phyloP scores from a whole-genome alignment of 2,113 vertebrate species.

The Alectura lathami region DNA sequence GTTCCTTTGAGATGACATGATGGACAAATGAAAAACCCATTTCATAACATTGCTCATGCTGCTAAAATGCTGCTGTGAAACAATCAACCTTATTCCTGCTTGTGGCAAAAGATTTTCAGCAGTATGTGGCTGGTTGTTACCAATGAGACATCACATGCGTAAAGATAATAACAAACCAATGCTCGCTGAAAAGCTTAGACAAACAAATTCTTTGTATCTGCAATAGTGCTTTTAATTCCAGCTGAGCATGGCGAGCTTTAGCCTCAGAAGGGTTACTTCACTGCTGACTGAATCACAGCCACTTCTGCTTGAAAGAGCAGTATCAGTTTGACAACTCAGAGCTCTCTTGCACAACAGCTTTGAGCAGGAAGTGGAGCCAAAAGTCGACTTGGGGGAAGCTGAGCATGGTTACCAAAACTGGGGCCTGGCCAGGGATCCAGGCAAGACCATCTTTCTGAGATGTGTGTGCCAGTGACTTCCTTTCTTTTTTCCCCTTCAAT shows the following conservation, averaged over 20 bases:
- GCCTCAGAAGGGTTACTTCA: background rate
- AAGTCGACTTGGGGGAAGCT: slow-evolving; percentile 2
- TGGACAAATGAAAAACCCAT: background rate
- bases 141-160: background rate
- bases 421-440: background rate
- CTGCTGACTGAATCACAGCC: background rate
- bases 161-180: background rate
- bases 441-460: background rate
- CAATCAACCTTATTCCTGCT: background rate
- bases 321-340: slow-evolving; percentile 51
- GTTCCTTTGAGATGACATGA: background rate
- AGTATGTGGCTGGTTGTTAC: background rate
- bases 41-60: background rate
- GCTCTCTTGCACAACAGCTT: slow-evolving; percentile 50
- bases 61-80: background rate
- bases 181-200: background rate
- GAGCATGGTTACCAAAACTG: slow-evolving; percentile 34
- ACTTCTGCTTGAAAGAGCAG: slow-evolving; percentile 40
- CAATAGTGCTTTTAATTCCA: background rate
- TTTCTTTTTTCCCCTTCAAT: background rate
- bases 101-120: background rate
- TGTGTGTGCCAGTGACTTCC: background rate
- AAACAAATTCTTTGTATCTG: background rate
- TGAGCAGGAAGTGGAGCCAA: slow-evolving; percentile 10
- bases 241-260: background rate